Percentiles rank a stretch among this genome's conserved stretches.
Evolutionary conservation across 2,113 vertebrate genomes (phyloP).

Genomic region (Coturnix japonica): DNA sequence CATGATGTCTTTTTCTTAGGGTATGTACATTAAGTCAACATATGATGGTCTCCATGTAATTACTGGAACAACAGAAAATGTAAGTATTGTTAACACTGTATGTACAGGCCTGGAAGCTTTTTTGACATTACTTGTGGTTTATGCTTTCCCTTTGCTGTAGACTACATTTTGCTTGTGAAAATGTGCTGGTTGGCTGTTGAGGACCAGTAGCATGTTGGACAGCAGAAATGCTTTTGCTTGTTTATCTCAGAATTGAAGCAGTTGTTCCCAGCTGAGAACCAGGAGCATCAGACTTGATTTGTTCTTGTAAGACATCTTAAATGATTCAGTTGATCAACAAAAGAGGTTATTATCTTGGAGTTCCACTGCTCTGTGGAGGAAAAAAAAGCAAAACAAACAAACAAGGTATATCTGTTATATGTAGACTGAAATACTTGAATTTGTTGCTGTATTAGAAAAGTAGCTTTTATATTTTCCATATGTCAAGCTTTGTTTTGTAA

Average conservation of each 20-base stretch:
- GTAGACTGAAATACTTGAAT: background rate
- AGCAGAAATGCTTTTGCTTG: slow-evolving; percentile 57
- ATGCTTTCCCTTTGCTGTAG: slow-evolving; percentile 56
- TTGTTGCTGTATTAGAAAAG: slow-evolving; percentile 15
- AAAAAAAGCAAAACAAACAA: background rate
- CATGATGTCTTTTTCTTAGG: slow-evolving; percentile 84
- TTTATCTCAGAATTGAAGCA: slow-evolving; percentile 35
- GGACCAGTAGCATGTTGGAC: slow-evolving; percentile 56
- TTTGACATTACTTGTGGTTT: slow-evolving; percentile 62
- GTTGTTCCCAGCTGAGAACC: background rate
- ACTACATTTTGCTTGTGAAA: slow-evolving; percentile 64
- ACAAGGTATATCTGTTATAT: slow-evolving; percentile 5
- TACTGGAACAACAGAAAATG: slow-evolving; percentile 97
- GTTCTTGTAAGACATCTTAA: slow-evolving; percentile 2
- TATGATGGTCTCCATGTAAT: slow-evolving; percentile 98
- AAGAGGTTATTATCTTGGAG: slow-evolving; percentile 8
- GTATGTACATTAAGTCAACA: slow-evolving; percentile 98
- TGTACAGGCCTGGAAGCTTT: slow-evolving; percentile 64
- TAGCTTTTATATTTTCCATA: slow-evolving; percentile 31
- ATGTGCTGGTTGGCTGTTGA: slow-evolving; percentile 60
- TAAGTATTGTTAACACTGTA: slow-evolving; percentile 80
- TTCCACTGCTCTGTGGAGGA: background rate
- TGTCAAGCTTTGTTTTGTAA: slow-evolving; percentile 17
- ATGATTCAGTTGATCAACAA: slow-evolving; percentile 1
- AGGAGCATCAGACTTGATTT: background rate